Base-by-base conservation (phyloP, 2,113 vertebrate genomes). In the Ancistrus triradiatus region DNA sequence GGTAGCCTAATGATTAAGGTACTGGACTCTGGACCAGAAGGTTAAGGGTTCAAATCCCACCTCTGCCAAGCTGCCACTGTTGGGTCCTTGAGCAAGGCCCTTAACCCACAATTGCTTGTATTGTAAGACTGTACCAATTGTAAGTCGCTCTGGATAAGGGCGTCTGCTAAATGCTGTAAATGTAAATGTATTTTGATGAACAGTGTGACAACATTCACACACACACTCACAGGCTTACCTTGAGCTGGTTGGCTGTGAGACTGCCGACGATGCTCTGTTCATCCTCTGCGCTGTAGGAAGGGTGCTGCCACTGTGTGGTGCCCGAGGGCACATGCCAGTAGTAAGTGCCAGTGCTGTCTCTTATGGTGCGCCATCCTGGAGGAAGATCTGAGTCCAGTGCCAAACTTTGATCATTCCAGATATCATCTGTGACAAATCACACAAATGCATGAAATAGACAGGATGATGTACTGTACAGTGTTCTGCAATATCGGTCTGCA, bases 261-360 rank as follows among this genome's bases (percentile, higher is more conserved):
- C 64, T 19, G 9, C 42, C 49, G 64, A 24, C 25, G 51, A 50
- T 6, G 22, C 35, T 76, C 69, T 83, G 75, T 60, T 77, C 77
- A 0, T 77, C 62, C 3, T 73, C 27, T 1, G 73, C 25, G 1
- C 70, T 78, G 51, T 80, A 78, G 13, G 86, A 68, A 0, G 95
- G 95, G 72, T 92, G 95, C 49, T 96, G 92, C 95, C 95, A 98
- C 70, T 98, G 95, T 0, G 95, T 98, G 1, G 91, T 84, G 37
- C 95, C 95, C 0, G 91, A 95, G 1, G 95, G 91, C 67, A 96
- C 91, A 6, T 98, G 95, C 95, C 95, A 98, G 69, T 97, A 98
- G 62, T 97, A 98, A n/a, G 93, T 97, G 56, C 95, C 95, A 0
- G 91, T 88, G 31, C 92, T 92, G 82, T 97, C 95, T 13, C 74